phyloP scores from a whole-genome alignment of 1,140 invertebrate species.

The Cotesia chilonis region DNA sequence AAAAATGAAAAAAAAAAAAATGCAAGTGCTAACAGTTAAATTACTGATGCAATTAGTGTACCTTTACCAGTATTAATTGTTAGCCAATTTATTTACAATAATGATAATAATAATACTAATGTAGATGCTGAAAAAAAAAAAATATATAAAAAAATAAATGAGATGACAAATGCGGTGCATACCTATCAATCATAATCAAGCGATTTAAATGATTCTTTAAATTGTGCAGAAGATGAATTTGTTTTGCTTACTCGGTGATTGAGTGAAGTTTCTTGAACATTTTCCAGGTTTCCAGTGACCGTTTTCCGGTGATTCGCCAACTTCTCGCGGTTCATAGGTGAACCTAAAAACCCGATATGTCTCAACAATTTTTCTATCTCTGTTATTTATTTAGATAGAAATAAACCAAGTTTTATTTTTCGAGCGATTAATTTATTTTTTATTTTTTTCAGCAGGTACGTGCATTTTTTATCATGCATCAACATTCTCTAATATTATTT shows the following conservation, averaged over 20 bases:
- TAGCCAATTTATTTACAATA: neutral
- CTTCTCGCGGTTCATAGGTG: slow-evolving; percentile 80
- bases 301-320: slow-evolving; percentile 74
- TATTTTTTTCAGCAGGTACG: neutral
- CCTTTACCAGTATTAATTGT: neutral
- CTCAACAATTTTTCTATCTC: no score
- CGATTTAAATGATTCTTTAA: slow-evolving; percentile 58
- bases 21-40: neutral
- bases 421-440: no score
- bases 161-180: slow-evolving; percentile 41
- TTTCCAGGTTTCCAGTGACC: slow-evolving; percentile 71
- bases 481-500: neutral
- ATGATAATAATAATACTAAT: slow-evolving; percentile 18
- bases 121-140: slow-evolving; percentile 24
- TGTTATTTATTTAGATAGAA: no score
- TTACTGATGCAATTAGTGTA: slow-evolving; percentile 2
- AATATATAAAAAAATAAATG: slow-evolving; percentile 16
- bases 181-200: slow-evolving; percentile 60
- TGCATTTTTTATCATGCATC: neutral
- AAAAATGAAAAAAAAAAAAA: neutral
- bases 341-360: slow-evolving; percentile 67
- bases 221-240: slow-evolving; percentile 58
- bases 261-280: slow-evolving; percentile 79
- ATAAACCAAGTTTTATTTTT: no score
- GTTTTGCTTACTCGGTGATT: slow-evolving; percentile 67